These are phyloP conservation scores for Bubo blakistoni DNA, from an alignment of 2,113 vertebrate genomes.

Conservation along the genomic window DNA sequence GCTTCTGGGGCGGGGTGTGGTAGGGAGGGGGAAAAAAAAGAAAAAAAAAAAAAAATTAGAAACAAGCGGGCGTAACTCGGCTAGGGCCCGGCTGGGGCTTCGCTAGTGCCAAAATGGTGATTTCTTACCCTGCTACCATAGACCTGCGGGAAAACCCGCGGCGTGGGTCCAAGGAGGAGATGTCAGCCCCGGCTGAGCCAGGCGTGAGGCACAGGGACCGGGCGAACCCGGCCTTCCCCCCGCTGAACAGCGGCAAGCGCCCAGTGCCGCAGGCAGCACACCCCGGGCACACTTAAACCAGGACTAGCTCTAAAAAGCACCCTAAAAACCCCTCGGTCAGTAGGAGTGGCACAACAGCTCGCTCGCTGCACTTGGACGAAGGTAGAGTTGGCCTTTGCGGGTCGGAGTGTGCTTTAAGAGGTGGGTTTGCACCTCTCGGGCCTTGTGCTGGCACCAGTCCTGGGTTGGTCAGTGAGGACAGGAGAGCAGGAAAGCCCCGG, in stretches of 20 bases:
- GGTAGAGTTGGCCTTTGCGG: neutral
- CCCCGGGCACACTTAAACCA: neutral
- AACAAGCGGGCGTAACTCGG: no score
- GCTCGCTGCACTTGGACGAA: neutral
- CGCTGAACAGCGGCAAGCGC: accelerated
- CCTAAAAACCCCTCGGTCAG: accelerated
- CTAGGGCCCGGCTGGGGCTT: no score
- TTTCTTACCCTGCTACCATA: no score
- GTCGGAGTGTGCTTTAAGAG: accelerated
- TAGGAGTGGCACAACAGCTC: accelerated
- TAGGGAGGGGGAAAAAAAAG: no score
- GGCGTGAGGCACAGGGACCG: neutral
- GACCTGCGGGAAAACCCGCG: accelerated
- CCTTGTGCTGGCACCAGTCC: neutral
- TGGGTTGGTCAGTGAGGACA: neutral
- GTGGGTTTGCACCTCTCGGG: no score
- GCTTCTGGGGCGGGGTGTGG: no score
- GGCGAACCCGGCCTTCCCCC: accelerated
- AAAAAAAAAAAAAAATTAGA: no score
- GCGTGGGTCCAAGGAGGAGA: neutral
- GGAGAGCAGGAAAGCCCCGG: neutral
- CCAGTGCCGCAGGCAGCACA: neutral
- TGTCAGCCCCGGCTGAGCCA: neutral
- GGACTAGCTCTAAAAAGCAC: accelerated
- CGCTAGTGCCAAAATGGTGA: accelerated